These are phyloP conservation scores for Pardalotus punctatus DNA, from an alignment of 2,113 vertebrate genomes.

Conservation along the genomic window DNA sequence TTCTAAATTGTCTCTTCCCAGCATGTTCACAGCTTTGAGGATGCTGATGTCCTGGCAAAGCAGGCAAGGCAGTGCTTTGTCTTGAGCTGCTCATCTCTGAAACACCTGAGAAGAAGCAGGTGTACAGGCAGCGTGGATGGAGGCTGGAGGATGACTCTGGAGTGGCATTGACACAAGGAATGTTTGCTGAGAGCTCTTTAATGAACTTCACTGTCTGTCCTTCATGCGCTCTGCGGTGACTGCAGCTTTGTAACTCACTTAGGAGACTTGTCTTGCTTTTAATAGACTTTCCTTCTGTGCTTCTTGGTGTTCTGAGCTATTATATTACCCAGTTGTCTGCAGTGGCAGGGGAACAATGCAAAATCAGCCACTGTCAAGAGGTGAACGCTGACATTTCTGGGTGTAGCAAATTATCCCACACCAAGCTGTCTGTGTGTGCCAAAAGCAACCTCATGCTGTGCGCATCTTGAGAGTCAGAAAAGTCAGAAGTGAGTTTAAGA, in stretches of 20 bases:
- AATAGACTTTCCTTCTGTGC: background rate
- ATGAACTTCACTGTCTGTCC: background rate
- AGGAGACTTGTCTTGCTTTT: background rate
- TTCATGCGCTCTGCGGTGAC: background rate
- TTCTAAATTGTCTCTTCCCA: background rate
- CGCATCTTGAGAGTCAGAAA: background rate
- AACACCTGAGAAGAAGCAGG: background rate
- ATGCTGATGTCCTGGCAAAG: background rate
- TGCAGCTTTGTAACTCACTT: background rate
- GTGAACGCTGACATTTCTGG: background rate
- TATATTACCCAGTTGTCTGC: background rate
- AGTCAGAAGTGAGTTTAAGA: background rate
- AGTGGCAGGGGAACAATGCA: rapidly evolving
- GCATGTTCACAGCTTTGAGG: background rate
- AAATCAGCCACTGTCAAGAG: background rate
- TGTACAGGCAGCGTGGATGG: rapidly evolving
- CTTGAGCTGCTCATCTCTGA: background rate
- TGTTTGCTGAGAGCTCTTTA: slow-evolving; percentile 4
- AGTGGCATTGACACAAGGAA: background rate
- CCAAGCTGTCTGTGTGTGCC: background rate
- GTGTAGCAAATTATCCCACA: background rate
- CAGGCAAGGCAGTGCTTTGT: background rate
- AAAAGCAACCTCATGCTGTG: background rate
- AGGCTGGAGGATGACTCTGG: background rate
- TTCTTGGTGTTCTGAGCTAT: background rate